A percentile compares a stretch with the other conserved stretches of the same genome.
These are phyloP conservation scores for Tetragonula clypearis DNA, from an alignment of 1,140 invertebrate genomes.

Conservation along the genomic window DNA sequence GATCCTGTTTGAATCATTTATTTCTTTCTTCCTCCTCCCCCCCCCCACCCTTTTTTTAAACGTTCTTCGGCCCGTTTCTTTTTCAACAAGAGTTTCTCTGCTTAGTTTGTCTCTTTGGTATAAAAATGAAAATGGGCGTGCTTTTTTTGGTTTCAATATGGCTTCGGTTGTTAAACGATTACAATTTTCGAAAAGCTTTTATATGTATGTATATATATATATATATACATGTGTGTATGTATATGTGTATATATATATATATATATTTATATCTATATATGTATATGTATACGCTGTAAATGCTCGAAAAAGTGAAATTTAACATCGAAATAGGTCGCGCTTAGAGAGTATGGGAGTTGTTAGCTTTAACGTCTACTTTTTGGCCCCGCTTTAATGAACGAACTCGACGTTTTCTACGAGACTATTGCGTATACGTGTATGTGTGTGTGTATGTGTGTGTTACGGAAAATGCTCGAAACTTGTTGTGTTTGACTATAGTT, in stretches of 20 bases:
- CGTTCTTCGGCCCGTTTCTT: too few species aligned
- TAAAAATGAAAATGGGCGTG: constrained; percentile 24
- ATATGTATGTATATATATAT: not conserved
- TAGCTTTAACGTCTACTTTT: constrained; percentile 28
- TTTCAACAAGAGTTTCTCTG: not conserved
- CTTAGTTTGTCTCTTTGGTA: not conserved
- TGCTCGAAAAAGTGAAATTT: constrained; percentile 36
- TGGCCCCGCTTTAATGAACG: constrained; percentile 49
- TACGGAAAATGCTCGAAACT: constrained; percentile 18
- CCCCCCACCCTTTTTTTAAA: not conserved
- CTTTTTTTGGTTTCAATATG: not conserved
- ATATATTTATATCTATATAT: not conserved
- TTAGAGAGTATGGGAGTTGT: constrained; percentile 23
- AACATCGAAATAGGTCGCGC: constrained; percentile 38
- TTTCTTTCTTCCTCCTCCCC: not conserved
- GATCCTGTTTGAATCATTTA: not conserved
- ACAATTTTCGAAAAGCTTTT: constrained; percentile 7
- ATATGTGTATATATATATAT: not conserved
- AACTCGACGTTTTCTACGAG: constrained; percentile 28
- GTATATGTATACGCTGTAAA: constrained; percentile 14
- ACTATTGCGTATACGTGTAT: not conserved
- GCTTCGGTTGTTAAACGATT: constrained; percentile 16
- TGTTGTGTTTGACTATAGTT: not conserved
- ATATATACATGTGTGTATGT: not conserved
- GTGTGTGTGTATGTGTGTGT: constrained; percentile 5